phyloP scores from a whole-genome alignment of 2,797 vertebrate species.

The Hydrophis major region DNA sequence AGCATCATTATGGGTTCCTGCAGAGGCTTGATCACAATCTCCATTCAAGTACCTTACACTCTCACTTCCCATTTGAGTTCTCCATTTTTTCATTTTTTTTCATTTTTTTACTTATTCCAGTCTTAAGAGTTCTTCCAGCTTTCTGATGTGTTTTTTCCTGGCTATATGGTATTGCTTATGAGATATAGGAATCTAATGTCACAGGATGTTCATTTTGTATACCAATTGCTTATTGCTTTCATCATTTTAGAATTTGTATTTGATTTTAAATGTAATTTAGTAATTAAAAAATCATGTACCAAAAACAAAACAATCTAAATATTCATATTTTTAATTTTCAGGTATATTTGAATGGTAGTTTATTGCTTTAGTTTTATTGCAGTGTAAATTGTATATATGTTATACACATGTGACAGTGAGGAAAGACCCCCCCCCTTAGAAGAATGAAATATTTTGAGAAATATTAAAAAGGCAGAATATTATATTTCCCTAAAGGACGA shows the following conservation, averaged over 20 bases:
- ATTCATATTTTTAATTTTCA: neutral
- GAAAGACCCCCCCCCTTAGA: no score
- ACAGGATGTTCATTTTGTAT: neutral
- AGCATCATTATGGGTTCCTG: neutral
- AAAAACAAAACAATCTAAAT: neutral
- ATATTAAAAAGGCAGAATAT: no score
- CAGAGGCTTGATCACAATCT: neutral
- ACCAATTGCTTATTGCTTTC: neutral
- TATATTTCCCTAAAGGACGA: no score
- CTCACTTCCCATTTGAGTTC: neutral
- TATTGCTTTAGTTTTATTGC: neutral
- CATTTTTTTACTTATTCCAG: neutral
- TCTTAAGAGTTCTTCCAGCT: neutral
- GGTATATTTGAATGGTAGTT: neutral
- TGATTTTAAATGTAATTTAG: neutral
- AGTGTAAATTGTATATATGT: neutral
- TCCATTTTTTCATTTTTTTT: neutral
- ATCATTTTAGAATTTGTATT: neutral
- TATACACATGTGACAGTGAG: neutral
- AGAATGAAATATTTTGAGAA: no score
- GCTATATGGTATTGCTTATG: neutral
- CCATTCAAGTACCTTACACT: neutral
- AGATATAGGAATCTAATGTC: neutral
- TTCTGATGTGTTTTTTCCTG: neutral
- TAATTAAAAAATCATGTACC: neutral